Base-by-base conservation (phyloP, 2,888 invertebrate genomes). In the Acleris literana region DNA sequence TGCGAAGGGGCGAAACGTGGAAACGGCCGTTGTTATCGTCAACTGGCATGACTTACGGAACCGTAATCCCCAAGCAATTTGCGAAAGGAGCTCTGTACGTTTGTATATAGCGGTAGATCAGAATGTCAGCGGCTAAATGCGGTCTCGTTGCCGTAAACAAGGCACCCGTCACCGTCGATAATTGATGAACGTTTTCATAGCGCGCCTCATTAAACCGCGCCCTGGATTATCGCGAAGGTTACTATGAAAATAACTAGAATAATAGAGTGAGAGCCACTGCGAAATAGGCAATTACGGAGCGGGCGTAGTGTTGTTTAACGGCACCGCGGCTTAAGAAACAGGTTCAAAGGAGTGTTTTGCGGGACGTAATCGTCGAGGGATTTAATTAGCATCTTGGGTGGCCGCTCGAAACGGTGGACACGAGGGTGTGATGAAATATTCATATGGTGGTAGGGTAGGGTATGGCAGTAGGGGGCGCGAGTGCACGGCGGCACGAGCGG, bases 171-270 rank as follows among this genome's bases (percentile, higher is more conserved):
- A 81, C 86, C 82, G 85, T 85, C 90, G 91, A 90, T 92, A 92
- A 92, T 92, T 91, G 91, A 91, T 86, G 87, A 86, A 86, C 89
- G 85, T 87, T 91, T 88, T 87, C 89, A 86, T 89, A 82, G 81
- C 83, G 82, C 77, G 80, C 86, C 87, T 92, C 91, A 90, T 92
- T 92, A 92, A 86, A 87, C 84, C 83, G 83, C 85, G 91, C 87
- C 86, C 90, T 86, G 86, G 83, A 91, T 90, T 84, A 79, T 73
- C 78, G 74, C 80, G 88, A 90, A 91, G 92, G 91, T 86, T 86
- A 84, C 76, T 75, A 77, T 74, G 72, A 80, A 82, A 83, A 83
- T 81, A 81, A 80, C 80, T 79, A 74, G 79, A 80, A 78, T 79
- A 75, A 74, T 74, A 70, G 74, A 71, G 72, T 74, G 76, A 73